phyloP scores from a whole-genome alignment of 1,140 invertebrate genomes.

The Brachionus asplanchnoidis region DNA sequence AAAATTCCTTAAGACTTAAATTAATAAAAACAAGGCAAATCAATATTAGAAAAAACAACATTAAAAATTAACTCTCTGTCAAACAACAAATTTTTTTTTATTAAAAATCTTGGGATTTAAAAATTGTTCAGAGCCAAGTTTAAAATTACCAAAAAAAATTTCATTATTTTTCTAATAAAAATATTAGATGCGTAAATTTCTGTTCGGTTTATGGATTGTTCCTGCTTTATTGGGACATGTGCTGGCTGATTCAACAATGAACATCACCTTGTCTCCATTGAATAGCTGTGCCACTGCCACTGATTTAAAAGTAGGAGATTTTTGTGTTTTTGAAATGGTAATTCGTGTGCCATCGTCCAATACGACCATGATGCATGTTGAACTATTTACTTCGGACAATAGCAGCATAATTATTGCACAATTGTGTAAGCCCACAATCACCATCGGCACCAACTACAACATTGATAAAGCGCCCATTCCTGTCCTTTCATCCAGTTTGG shows the following conservation, averaged over 20 bases:
- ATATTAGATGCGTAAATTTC: not conserved
- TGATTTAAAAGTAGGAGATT: not conserved
- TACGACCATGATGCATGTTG: conserved; percentile 49
- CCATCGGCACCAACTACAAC: conserved; percentile 44
- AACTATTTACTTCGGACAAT: conserved; percentile 54
- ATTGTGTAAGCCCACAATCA: conserved; percentile 50
- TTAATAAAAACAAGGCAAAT: not conserved
- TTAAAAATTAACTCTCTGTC: not conserved
- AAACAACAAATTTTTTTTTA: not conserved
- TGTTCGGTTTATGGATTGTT: not conserved
- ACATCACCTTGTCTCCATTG: not conserved
- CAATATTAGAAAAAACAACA: not conserved
- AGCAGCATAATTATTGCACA: conserved; percentile 49
- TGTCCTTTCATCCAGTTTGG: conserved; percentile 31
- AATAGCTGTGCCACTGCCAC: conserved; percentile 8
- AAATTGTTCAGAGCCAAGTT: not conserved
- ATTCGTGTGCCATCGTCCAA: conserved; percentile 42
- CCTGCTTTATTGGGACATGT: not conserved
- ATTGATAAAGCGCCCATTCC: conserved; percentile 24
- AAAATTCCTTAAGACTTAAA: not conserved
- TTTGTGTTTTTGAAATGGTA: conserved; percentile 16
- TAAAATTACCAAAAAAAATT: not conserved
- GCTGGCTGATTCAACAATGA: not conserved
- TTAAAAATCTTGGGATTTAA: not conserved
- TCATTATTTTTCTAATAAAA: not conserved